Conservation (phyloP, 2,113 vertebrate genomes). For the Epinephelus moara region DNA sequence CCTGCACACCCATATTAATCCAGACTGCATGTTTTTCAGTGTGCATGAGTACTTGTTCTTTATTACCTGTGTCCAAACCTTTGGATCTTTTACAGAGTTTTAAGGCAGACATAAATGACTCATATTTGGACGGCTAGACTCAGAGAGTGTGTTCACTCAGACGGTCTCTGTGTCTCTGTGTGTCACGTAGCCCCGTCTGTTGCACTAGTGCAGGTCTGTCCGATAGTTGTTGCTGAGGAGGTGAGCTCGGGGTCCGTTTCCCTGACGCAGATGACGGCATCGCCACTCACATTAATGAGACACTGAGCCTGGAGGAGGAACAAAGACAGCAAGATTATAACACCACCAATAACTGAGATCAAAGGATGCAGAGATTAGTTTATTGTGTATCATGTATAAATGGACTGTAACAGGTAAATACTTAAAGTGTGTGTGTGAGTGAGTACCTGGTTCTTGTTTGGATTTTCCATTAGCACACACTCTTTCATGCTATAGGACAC, state of each 20-base stretch:
- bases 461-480: slow-evolving; percentile 99
- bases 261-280: slow-evolving; percentile 92
- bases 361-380: neutral
- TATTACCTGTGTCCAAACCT: slow-evolving; percentile 38
- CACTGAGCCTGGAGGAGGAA: slow-evolving; percentile 91
- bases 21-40: slow-evolving; percentile 25
- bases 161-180: neutral
- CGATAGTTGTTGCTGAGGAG: slow-evolving; percentile 58
- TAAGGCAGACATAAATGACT: slow-evolving; percentile 70
- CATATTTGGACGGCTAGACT: slow-evolving; percentile 68
- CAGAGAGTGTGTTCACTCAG: slow-evolving; percentile 26
- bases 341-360: neutral
- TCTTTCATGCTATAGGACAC: slow-evolving; percentile 99
- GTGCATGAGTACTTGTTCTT: slow-evolving; percentile 30
- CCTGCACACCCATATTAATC: slow-evolving; percentile 18
- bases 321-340: neutral
- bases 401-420: neutral
- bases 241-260: slow-evolving; percentile 91
- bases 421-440: neutral
- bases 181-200: slow-evolving; percentile 88
- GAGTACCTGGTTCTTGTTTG: slow-evolving; percentile 98
- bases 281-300: slow-evolving; percentile 97
- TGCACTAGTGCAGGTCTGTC: slow-evolving; percentile 79
- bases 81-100: slow-evolving; percentile 58
- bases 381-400: neutral